Conservation (phyloP, 2,113 vertebrate genomes). For the Eubucco bourcierii region DNA sequence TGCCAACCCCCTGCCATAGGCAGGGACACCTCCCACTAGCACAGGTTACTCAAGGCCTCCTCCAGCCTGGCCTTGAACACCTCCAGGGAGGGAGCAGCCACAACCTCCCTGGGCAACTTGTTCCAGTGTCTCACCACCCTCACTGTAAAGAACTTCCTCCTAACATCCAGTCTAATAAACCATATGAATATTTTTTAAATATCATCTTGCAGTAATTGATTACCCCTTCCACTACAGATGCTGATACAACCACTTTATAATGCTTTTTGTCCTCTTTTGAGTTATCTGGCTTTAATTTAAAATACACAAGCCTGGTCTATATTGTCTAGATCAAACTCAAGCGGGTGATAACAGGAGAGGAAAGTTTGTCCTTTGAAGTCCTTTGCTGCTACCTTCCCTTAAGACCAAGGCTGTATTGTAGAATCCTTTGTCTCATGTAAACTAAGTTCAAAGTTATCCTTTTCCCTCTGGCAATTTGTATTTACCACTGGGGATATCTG, state of each 20-base stretch:
- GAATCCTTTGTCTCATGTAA: neutral
- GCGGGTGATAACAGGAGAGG: neutral
- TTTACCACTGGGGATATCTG: neutral
- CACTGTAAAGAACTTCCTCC: too few relatives aligned
- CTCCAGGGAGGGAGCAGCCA: too few relatives aligned
- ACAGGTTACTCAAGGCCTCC: too few relatives aligned
- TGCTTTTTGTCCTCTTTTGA: neutral
- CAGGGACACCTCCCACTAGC: too few relatives aligned
- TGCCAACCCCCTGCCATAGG: too few relatives aligned
- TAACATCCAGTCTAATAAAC: too few relatives aligned
- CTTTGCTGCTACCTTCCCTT: neutral
- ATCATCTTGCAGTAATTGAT: too few relatives aligned
- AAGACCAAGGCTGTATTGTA: neutral
- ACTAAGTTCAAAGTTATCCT: neutral
- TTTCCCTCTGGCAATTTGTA: neutral
- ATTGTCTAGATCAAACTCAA: neutral
- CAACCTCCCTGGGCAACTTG: too few relatives aligned
- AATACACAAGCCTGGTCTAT: neutral
- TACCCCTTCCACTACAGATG: too few relatives aligned
- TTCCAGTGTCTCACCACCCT: too few relatives aligned
- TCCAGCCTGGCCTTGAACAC: too few relatives aligned
- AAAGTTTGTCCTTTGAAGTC: neutral
- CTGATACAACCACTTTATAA: neutral
- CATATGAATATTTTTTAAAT: too few relatives aligned
- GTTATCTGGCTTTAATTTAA: neutral